Conservation (phyloP, 2,113 vertebrate genomes). For the Pomatostomus ruficeps region DNA sequence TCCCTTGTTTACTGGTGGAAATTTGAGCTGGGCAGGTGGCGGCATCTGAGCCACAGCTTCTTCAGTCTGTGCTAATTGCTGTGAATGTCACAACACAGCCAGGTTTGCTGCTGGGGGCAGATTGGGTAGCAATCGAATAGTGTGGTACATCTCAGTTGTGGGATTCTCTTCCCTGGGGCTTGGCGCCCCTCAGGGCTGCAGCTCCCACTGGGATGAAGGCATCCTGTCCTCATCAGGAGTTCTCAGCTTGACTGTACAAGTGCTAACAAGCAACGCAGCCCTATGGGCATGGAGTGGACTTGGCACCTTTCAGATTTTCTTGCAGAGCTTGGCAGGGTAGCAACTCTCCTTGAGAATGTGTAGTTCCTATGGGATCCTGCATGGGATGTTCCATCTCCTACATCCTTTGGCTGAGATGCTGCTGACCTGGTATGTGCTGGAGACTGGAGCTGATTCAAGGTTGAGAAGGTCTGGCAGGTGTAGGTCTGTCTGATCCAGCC, state of each 20-base stretch:
- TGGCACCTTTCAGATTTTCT: not conserved
- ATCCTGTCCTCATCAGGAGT: accelerated
- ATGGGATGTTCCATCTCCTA: not conserved
- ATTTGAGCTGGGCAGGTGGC: not conserved
- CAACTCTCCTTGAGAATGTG: not conserved
- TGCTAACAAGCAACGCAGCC: accelerated
- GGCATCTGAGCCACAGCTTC: not conserved
- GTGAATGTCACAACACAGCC: constrained; percentile 23
- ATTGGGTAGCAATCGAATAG: not conserved
- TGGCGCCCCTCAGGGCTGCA: not conserved
- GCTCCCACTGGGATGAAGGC: not conserved
- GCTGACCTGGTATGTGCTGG: not conserved
- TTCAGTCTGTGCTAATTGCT: not conserved
- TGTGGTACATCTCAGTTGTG: not conserved
- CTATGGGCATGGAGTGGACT: accelerated
- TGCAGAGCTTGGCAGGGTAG: not conserved
- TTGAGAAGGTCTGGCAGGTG: not conserved
- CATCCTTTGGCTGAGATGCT: not conserved
- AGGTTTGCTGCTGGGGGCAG: not conserved
- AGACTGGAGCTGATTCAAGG: not conserved
- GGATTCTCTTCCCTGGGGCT: not conserved
- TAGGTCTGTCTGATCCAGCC: not conserved
- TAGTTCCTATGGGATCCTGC: not conserved
- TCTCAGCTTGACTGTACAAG: not conserved
- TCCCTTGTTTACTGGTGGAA: not conserved